Evolutionary conservation across 2,888 invertebrate genomes (phyloP).

Genomic region (Amiota communis): DNA sequence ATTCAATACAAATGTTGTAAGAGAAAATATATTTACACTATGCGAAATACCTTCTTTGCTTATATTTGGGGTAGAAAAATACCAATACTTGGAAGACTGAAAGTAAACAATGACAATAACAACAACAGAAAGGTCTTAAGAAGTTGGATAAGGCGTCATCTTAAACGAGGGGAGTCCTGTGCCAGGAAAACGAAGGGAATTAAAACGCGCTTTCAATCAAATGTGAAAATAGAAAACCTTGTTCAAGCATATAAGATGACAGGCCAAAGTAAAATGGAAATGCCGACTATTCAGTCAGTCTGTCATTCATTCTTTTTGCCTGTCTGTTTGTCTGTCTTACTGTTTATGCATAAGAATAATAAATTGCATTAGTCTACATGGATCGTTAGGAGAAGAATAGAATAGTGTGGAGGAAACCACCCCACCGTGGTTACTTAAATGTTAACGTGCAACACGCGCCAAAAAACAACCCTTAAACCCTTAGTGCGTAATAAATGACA

Average conservation of each 20-base stretch:
- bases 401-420: constrained; percentile 16
- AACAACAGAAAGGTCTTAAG: too few species aligned
- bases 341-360: constrained; percentile 26
- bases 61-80: constrained; percentile 28
- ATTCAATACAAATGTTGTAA: background rate
- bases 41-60: background rate
- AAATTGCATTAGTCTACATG: constrained; percentile 34
- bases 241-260: constrained; percentile 23
- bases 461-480: constrained; percentile 21
- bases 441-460: background rate
- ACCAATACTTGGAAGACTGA: constrained; percentile 9
- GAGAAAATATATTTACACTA: constrained; percentile 1
- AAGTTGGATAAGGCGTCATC: too few species aligned
- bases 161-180: too few species aligned
- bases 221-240: constrained; percentile 43
- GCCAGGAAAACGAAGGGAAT: constrained; percentile 37
- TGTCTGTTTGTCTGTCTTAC: too few species aligned
- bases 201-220: constrained; percentile 57
- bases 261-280: constrained; percentile 29
- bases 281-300: too few species aligned
- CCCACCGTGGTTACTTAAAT: background rate
- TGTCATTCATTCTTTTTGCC: too few species aligned
- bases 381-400: background rate
- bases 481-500: background rate
- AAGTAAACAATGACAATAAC: background rate